phyloP scores from a whole-genome alignment of 2,113 vertebrate species.

The Oryzias celebensis region DNA sequence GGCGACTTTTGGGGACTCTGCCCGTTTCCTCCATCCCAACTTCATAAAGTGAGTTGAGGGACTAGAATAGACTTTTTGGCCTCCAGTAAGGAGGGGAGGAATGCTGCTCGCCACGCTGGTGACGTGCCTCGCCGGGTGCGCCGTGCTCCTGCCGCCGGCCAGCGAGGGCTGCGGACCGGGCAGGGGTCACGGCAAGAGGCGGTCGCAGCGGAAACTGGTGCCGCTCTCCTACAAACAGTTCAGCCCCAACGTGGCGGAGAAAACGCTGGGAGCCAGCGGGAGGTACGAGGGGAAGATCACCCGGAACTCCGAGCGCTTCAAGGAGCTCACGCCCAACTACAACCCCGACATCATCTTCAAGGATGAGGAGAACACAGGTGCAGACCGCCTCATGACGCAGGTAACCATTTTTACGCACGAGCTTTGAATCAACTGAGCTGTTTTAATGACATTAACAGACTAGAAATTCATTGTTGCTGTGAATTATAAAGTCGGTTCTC shows the following conservation, averaged over 20 bases:
- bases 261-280: conserved; percentile 92
- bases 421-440: neutral
- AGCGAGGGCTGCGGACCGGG: conserved; percentile 89
- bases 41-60: conserved; percentile 20
- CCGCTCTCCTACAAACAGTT: conserved; percentile 91
- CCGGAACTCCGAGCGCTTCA: conserved; percentile 91
- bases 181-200: conserved; percentile 89
- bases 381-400: conserved; percentile 97
- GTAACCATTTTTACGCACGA: conserved; percentile 73
- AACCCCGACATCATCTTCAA: conserved; percentile 99
- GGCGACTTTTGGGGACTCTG: conserved; percentile 69
- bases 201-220: conserved; percentile 86
- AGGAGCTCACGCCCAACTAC: conserved; percentile 95
- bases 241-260: conserved; percentile 94
- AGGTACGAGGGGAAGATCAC: conserved; percentile 93
- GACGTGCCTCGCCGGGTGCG: conserved; percentile 80
- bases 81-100: conserved; percentile 37
- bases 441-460: too few relatives aligned
- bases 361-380: conserved; percentile 97
- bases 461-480: too few relatives aligned
- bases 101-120: conserved; percentile 83
- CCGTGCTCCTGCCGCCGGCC: conserved; percentile 79
- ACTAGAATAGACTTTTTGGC: conserved; percentile 31
- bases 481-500: too few relatives aligned
- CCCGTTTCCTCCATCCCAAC: conserved; percentile 57